Evolutionary conservation across 2,797 vertebrate genomes (phyloP).

Genomic region (Buceros bicornis): DNA sequence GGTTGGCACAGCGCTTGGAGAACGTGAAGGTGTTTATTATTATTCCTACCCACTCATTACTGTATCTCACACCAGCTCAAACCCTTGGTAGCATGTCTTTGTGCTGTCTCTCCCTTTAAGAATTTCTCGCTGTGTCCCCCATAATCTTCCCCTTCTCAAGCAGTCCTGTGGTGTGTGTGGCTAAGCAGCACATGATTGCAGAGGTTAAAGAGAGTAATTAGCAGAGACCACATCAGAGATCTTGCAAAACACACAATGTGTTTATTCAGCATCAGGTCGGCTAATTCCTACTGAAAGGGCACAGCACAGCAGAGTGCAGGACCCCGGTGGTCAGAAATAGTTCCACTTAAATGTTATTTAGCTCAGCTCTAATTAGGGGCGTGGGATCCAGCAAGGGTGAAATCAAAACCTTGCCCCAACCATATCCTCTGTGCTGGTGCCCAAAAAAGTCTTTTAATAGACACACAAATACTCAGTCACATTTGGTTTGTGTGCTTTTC

Average conservation of each 20-base stretch:
- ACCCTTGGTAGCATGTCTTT: neutral
- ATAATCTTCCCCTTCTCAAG: constrained; percentile 34
- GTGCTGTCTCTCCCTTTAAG: neutral
- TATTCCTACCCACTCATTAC: constrained; percentile 30
- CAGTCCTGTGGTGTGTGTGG: constrained; percentile 12
- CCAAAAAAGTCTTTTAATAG: constrained; percentile 37
- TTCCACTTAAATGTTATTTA: constrained; percentile 70
- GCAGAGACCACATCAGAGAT: constrained; percentile 63
- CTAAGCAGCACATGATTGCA: constrained; percentile 47
- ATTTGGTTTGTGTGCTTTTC: constrained; percentile 36
- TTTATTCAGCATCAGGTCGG: constrained; percentile 57
- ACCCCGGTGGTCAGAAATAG: constrained; percentile 64
- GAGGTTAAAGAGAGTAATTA: constrained; percentile 57
- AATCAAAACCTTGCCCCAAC: constrained; percentile 36
- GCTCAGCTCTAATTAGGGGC: constrained; percentile 64
- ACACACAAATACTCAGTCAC: constrained; percentile 20
- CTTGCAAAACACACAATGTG: constrained; percentile 56
- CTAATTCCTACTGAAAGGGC: constrained; percentile 74
- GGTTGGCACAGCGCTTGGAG: neutral
- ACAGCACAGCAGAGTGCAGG: constrained; percentile 26
- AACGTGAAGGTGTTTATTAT: constrained; percentile 19
- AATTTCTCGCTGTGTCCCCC: neutral
- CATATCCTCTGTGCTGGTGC: neutral
- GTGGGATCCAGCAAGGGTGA: constrained; percentile 45
- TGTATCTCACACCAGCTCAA: constrained; percentile 31